phyloP scores from a whole-genome alignment of 2,797 vertebrate species.

The Anguilla marmorata region DNA sequence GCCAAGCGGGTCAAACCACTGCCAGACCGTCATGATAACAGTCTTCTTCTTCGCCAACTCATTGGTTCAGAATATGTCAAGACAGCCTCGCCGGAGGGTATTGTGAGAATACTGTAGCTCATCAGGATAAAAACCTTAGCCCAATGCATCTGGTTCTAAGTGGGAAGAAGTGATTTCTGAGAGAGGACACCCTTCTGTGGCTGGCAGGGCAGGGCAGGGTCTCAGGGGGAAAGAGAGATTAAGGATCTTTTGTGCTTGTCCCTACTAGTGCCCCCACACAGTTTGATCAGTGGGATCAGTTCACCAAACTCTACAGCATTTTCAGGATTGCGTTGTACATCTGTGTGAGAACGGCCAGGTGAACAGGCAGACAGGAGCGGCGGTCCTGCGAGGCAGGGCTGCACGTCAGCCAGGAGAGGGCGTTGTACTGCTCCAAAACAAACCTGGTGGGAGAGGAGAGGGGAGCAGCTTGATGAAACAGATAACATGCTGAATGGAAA shows the following conservation, averaged over 20 bases:
- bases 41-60: background rate
- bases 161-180: background rate
- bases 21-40: constrained; percentile 8
- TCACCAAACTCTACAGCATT: constrained; percentile 73
- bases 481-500: background rate
- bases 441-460: constrained; percentile 74
- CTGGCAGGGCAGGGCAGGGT: background rate
- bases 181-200: background rate
- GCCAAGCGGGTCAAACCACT: background rate
- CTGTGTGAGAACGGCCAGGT: constrained; percentile 94
- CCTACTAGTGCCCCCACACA: background rate
- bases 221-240: background rate
- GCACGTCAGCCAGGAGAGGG: constrained; percentile 96
- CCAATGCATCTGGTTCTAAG: background rate
- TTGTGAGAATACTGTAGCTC: background rate
- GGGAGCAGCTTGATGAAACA: background rate
- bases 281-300: background rate
- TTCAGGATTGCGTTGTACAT: constrained; percentile 98
- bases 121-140: background rate
- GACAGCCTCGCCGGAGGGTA: background rate
- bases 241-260: background rate
- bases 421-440: constrained; percentile 98
- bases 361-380: constrained; percentile 96
- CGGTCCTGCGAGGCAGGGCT: constrained; percentile 95
- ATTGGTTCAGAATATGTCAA: background rate